Percentiles rank a stretch among this genome's conserved stretches.
These are phyloP conservation scores for Baronia brevicornis DNA, from an alignment of 2,888 invertebrate species.

Conservation along the genomic window DNA sequence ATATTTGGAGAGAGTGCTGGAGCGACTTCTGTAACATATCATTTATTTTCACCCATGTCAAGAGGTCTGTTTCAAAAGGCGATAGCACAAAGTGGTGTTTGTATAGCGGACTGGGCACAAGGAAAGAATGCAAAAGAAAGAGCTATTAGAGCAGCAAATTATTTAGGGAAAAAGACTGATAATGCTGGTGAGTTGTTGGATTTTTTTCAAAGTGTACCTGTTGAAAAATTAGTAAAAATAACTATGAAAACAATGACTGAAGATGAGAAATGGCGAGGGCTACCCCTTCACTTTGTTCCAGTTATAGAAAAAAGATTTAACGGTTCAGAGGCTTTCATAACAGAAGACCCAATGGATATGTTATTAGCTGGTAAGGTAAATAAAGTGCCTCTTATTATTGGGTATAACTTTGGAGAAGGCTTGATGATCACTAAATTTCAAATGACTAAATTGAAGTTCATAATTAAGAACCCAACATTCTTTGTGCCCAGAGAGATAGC, in stretches of 20 bases:
- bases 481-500: slow-evolving; percentile 30
- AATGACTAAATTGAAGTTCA: slow-evolving; percentile 25
- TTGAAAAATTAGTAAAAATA: slow-evolving; percentile 23
- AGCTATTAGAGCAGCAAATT: slow-evolving; percentile 25
- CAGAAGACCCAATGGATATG: slow-evolving; percentile 26
- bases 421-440: slow-evolving; percentile 20
- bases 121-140: slow-evolving; percentile 20
- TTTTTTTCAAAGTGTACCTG: slow-evolving; percentile 26
- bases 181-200: slow-evolving; percentile 23
- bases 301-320: slow-evolving; percentile 35
- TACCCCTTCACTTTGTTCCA: slow-evolving; percentile 33
- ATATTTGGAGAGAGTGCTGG: slow-evolving; percentile 51
- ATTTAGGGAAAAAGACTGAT: slow-evolving; percentile 25
- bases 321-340: slow-evolving; percentile 28
- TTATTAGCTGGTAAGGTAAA: slow-evolving; percentile 25
- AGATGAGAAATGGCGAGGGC: slow-evolving; percentile 28
- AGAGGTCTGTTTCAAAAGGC: slow-evolving; percentile 41
- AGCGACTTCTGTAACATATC: slow-evolving; percentile 38
- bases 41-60: slow-evolving; percentile 45
- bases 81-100: slow-evolving; percentile 41
- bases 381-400: slow-evolving; percentile 31
- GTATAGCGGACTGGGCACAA: slow-evolving; percentile 26
- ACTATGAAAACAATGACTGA: slow-evolving; percentile 26
- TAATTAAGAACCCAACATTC: slow-evolving; percentile 25
- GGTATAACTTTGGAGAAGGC: slow-evolving; percentile 35